Evolutionary conservation across 2,113 vertebrate species (phyloP), one percentile per base, ranked within the genome.

Genomic region (Apus apus): DNA sequence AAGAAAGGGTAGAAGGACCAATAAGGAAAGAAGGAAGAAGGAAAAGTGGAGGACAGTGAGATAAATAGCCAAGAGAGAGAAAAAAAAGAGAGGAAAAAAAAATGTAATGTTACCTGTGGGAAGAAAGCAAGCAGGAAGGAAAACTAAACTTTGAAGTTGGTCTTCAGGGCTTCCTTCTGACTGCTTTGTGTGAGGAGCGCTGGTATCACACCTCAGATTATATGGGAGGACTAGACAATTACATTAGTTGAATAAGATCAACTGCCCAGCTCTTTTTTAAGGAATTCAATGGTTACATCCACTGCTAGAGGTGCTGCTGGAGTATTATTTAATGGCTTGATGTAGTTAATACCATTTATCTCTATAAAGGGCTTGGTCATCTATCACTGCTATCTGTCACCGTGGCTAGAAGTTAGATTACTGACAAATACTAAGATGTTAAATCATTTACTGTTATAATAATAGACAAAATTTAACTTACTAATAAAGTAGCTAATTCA

Each of bases 331-430:
- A 60, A 83, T 64, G 32, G 38, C 57, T 88, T 95, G 67, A 92
- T 88, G 36, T 88, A 80, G 68, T 88, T 90, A 64, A 68, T 89
- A 40, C 20, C 72, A 67, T 94, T 93, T 88, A 57, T 87, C 84
- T 94, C 53, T 87, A 36, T 88, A 81, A 86, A 91, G 17, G 8
- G 13, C 14, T 15, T 21, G 58, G 32, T 83, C 51, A 89, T 87
- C 64, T 90, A 2, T 94, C 60, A 93, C 53, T 57, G 73, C 18
- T 71, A 43, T 78, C 38, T 75, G 34, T 81, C 26, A 11, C 22
- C 0, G 0, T 67, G 50, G 25, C 57, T 80, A 48, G 46, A 70
- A 85, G 51, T 85, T 71, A 93, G 34, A 38, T 90, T 84, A 40
- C 82, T 64, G 82, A 77, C 26, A 81, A 82, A 72, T 56, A 48